Percentiles rank a stretch among this genome's conserved stretches.
phyloP scores from a whole-genome alignment of 2,797 vertebrate species.

The Urocyon cinereoargenteus region DNA sequence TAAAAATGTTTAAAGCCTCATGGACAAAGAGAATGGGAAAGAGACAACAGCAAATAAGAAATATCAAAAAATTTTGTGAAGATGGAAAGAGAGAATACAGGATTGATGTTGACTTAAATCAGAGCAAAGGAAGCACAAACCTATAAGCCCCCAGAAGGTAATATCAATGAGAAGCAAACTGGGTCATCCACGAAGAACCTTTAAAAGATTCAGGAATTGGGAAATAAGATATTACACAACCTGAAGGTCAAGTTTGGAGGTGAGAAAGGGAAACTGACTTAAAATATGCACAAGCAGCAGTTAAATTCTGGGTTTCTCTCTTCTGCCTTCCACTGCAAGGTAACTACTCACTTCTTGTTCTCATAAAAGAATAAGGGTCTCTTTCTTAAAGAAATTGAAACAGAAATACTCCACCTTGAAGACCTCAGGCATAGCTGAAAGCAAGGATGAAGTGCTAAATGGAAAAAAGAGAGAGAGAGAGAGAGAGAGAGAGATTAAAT shows the following conservation, averaged over 20 bases:
- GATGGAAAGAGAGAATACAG: background rate
- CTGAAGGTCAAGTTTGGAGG: background rate
- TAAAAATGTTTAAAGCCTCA: background rate
- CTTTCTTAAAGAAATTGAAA: background rate
- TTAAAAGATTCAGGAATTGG: background rate
- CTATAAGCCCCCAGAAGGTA: background rate
- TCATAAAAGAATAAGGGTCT: background rate
- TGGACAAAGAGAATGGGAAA: background rate
- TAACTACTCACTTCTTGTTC: background rate
- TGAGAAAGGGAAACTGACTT: background rate
- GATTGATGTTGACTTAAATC: background rate
- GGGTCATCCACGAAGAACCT: background rate
- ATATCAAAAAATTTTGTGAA: background rate
- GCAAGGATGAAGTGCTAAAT: background rate
- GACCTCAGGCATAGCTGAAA: background rate
- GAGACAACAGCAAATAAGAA: background rate
- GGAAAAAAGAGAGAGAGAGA: background rate
- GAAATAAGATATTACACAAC: background rate
- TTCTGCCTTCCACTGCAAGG: background rate
- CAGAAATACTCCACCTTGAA: background rate
- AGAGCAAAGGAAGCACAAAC: background rate
- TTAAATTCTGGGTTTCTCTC: background rate
- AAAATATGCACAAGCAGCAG: background rate
- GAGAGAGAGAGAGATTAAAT: background rate
- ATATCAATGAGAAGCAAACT: background rate